phyloP scores from a whole-genome alignment of 2,113 vertebrate genomes.

The Craseonycteris thonglongyai region DNA sequence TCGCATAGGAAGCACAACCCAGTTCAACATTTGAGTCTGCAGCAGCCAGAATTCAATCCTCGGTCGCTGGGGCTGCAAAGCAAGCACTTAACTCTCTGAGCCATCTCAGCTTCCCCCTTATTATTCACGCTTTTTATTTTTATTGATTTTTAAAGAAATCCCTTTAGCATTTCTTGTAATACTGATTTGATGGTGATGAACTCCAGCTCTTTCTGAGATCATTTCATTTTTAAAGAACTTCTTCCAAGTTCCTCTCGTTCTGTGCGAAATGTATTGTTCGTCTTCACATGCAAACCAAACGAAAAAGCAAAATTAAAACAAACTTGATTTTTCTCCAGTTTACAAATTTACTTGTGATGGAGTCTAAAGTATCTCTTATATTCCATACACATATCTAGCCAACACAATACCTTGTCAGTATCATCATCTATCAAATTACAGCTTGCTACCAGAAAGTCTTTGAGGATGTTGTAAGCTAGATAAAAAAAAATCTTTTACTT shows the following conservation, averaged over 20 bases:
- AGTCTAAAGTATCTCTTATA: background rate
- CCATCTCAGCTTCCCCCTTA: too few species aligned
- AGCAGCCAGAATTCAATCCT: too few species aligned
- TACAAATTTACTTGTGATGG: background rate
- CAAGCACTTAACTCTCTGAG: too few species aligned
- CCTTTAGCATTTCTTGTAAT: too few species aligned
- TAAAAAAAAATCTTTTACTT: background rate
- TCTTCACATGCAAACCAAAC: background rate
- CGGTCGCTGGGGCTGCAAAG: too few species aligned
- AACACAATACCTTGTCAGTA: background rate
- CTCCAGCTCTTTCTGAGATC: too few species aligned
- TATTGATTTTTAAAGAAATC: too few species aligned
- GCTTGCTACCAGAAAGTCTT: background rate
- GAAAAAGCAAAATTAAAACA: background rate
- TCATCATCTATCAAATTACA: background rate
- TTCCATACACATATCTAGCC: background rate
- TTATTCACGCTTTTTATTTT: too few species aligned
- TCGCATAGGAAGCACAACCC: too few species aligned
- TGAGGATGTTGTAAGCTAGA: background rate
- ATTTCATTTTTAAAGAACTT: background rate
- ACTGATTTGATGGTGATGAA: too few species aligned
- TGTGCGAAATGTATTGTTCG: background rate
- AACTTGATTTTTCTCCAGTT: background rate
- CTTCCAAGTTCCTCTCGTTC: background rate
- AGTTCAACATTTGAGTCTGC: too few species aligned